Evolutionary conservation across 2,888 invertebrate genomes (phyloP).

Genomic region (Agriopis marginaria): DNA sequence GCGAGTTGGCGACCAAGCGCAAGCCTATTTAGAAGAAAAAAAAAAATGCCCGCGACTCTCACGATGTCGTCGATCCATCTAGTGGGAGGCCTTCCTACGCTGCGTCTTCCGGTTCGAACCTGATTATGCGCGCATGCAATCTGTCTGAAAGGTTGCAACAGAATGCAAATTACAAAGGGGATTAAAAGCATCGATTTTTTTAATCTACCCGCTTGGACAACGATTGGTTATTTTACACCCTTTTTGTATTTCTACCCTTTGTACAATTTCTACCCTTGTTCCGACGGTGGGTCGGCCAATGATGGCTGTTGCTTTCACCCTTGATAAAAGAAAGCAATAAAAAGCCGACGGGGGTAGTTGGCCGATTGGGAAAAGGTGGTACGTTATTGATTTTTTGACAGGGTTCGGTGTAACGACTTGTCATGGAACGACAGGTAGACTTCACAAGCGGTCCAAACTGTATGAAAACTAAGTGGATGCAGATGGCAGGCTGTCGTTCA

Average conservation of each 20-base stretch:
- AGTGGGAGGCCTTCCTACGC: too few species aligned
- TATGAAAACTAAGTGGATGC: too few species aligned
- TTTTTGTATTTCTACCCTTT: conserved; percentile 24
- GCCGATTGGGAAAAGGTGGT: conserved; percentile 2
- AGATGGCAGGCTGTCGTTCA: too few species aligned
- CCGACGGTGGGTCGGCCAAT: conserved; percentile 20
- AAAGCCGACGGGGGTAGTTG: conserved; percentile 13
- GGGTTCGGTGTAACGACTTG: background rate
- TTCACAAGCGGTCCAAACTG: too few species aligned
- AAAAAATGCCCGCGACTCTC: too few species aligned
- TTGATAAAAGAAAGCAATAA: conserved; percentile 27
- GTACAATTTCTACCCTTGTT: background rate
- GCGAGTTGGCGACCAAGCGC: too few species aligned
- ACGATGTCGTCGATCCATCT: too few species aligned
- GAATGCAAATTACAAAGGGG: background rate
- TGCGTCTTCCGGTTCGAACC: too few species aligned
- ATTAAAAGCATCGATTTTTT: conserved; percentile 22
- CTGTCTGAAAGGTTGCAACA: background rate
- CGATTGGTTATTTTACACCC: conserved; percentile 29
- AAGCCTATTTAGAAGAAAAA: too few species aligned
- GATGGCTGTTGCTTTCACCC: conserved; percentile 20
- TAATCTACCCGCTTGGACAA: background rate
- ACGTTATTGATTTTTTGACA: background rate
- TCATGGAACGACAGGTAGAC: too few species aligned
- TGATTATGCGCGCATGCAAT: too few species aligned